Conservation (phyloP, 2,797 vertebrate species). For the Oreochromis grahami region DNA sequence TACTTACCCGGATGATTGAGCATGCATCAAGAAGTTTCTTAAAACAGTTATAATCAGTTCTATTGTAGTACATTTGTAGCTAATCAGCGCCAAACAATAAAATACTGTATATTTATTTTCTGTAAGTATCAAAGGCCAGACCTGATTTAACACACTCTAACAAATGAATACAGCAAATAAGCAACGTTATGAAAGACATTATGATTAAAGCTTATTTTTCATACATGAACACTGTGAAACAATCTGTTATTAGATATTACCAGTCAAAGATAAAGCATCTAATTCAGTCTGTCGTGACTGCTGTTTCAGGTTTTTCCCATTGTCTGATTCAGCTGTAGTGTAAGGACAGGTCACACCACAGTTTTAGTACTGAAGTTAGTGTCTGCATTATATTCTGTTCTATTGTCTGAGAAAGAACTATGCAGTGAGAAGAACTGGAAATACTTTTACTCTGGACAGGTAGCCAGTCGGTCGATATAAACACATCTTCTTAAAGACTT, state of each 20-base stretch:
- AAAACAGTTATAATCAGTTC: constrained; percentile 10
- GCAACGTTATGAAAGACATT: neutral
- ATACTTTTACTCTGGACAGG: neutral
- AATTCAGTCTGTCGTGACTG: neutral
- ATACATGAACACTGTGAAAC: constrained; percentile 45
- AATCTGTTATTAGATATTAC: constrained; percentile 23
- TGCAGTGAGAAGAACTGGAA: neutral
- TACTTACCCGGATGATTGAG: too few species aligned
- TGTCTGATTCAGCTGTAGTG: neutral
- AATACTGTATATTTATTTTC: constrained; percentile 53
- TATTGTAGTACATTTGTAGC: constrained; percentile 24
- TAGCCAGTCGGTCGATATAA: neutral
- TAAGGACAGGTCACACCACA: neutral
- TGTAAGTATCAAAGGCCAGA: constrained; percentile 22
- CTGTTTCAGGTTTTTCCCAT: neutral
- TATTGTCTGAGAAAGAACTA: neutral
- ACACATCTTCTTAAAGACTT: neutral
- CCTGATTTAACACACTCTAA: constrained; percentile 30
- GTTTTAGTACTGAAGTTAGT: neutral
- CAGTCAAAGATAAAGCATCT: neutral
- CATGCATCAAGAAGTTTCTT: neutral
- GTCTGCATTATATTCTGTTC: neutral
- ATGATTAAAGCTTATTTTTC: constrained; percentile 21
- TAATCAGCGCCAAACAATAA: constrained; percentile 48
- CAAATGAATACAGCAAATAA: constrained; percentile 6